A percentile compares a stretch with the other conserved stretches of the same genome.
Evolutionary conservation across 2,888 invertebrate species (phyloP).

Genomic region (Alsophila aescularia): DNA sequence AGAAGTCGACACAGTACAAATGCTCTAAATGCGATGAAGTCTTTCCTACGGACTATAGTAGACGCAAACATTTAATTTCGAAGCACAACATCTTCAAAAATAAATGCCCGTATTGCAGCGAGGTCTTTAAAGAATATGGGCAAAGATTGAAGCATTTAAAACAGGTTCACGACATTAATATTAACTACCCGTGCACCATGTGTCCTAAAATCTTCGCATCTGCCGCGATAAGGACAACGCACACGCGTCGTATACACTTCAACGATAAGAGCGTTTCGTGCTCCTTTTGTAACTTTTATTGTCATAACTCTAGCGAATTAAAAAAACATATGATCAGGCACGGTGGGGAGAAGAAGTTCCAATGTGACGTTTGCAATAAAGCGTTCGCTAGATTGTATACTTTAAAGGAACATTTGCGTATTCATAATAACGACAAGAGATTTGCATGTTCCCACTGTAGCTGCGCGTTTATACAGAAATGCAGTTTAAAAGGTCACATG

Average conservation of each 20-base stretch:
- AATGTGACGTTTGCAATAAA: constrained; percentile 61
- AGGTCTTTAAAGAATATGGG: constrained; percentile 60
- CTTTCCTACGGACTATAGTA: not conserved
- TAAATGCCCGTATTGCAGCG: constrained; percentile 61
- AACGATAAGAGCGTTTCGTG: constrained; percentile 44
- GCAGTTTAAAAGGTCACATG: constrained; percentile 24
- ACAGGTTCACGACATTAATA: constrained; percentile 55
- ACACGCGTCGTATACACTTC: constrained; percentile 65
- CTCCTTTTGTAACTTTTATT: not conserved
- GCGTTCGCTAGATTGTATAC: constrained; percentile 38
- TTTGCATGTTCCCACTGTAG: constrained; percentile 36
- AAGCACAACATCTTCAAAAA: constrained; percentile 12
- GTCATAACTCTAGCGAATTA: not conserved
- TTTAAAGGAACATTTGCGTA: constrained; percentile 43
- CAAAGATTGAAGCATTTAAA: constrained; percentile 63
- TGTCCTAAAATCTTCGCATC: constrained; percentile 67
- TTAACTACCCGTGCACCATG: constrained; percentile 68
- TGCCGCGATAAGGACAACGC: constrained; percentile 66
- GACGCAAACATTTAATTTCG: constrained; percentile 1
- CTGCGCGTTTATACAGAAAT: constrained; percentile 37
- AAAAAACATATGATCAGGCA: constrained; percentile 52
- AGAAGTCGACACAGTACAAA: not conserved
- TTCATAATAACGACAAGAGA: constrained; percentile 39
- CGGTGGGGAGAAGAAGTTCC: constrained; percentile 54
- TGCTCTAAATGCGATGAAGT: constrained; percentile 52